phyloP scores from a whole-genome alignment of 2,888 invertebrate species.

The Cataglyphis albicans region DNA sequence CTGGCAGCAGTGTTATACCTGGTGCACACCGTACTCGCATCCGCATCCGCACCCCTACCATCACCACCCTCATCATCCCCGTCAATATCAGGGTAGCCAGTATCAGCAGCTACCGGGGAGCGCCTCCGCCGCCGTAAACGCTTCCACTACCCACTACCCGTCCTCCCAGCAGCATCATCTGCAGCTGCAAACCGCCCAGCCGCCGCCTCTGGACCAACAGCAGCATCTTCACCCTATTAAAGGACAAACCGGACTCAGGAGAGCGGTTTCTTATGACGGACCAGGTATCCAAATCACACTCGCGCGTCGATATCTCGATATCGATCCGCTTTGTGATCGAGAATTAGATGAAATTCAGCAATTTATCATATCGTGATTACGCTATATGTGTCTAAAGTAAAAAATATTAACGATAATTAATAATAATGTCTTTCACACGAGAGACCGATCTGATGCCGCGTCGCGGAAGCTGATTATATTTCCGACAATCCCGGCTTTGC shows the following conservation, averaged over 20 bases:
- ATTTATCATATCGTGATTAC: neutral
- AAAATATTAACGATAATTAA: neutral
- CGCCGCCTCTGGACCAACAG: constrained; percentile 78
- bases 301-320: neutral
- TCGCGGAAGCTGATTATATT: constrained; percentile 26
- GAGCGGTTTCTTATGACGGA: constrained; percentile 70
- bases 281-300: constrained; percentile 72
- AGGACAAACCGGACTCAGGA: constrained; percentile 68
- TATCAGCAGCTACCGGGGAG: constrained; percentile 69
- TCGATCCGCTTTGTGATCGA: neutral
- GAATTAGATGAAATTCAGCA: neutral
- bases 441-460: neutral
- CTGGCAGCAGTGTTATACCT: constrained; percentile 83
- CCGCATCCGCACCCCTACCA: constrained; percentile 76
- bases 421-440: neutral
- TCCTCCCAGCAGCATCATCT: constrained; percentile 77
- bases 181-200: constrained; percentile 76
- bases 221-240: constrained; percentile 74
- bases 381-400: neutral
- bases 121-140: constrained; percentile 60
- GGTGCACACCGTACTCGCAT: constrained; percentile 78
- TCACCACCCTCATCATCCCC: constrained; percentile 69
- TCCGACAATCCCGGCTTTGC: constrained; percentile 54
- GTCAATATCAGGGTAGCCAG: constrained; percentile 70
- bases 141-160: constrained; percentile 69